A percentile compares a stretch with the other conserved stretches of the same genome.
These are phyloP conservation scores for Antedon mediterranea DNA, from an alignment of 53 echinoderm and acorn worm genomes.

Conservation along the genomic window DNA sequence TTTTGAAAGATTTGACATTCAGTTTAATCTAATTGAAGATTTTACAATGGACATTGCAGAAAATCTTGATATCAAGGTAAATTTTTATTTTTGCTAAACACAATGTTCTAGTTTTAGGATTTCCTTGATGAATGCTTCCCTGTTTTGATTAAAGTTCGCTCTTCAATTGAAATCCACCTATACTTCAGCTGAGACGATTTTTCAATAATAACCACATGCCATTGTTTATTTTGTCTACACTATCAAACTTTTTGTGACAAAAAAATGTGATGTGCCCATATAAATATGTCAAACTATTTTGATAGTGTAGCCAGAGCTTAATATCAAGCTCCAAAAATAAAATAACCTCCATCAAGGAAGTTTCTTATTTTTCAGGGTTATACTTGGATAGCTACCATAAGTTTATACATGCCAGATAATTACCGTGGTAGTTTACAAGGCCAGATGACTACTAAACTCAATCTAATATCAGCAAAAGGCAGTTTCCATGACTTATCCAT, in stretches of 20 bases:
- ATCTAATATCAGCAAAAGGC: slow-evolving; percentile 46
- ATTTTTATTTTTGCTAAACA: background rate
- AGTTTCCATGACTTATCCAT: slow-evolving; percentile 54
- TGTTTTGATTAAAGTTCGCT: no score
- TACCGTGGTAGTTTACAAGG: slow-evolving; percentile 58
- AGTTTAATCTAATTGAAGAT: slow-evolving; percentile 11
- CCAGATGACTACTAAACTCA: slow-evolving; percentile 25
- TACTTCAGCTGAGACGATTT: no score
- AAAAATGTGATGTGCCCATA: no score
- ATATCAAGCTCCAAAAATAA: background rate
- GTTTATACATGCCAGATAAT: slow-evolving; percentile 60
- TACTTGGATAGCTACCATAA: slow-evolving; percentile 40
- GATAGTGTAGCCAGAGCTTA: no score
- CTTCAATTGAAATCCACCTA: no score
- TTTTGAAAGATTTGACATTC: background rate
- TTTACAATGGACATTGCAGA: slow-evolving; percentile 30
- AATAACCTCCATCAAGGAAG: no score
- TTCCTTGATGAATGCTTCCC: no score
- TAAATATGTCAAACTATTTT: no score
- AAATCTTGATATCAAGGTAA: slow-evolving; percentile 37
- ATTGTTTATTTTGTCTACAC: no score
- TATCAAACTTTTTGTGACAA: no score
- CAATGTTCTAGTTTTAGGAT: background rate
- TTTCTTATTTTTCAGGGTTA: slow-evolving; percentile 21
- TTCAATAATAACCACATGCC: no score